Conservation (phyloP, 1,140 invertebrate genomes). For the Glossosoma conforme region DNA sequence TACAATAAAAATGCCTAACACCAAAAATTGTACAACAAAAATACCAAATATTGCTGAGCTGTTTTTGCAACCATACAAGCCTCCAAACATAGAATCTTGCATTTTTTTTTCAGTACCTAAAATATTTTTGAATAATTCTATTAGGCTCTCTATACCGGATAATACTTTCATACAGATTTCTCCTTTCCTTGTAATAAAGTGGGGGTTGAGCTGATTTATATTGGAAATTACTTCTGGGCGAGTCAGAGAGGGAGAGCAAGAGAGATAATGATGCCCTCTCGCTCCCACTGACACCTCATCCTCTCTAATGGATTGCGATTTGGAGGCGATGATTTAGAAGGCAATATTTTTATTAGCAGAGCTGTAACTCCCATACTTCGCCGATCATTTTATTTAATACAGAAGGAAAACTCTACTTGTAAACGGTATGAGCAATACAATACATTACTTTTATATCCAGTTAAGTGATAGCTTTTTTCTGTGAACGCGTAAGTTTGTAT, state of each 20-base stretch:
- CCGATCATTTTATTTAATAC: too few relatives aligned
- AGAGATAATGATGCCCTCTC: slow-evolving; percentile 27
- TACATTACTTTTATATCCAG: too few relatives aligned
- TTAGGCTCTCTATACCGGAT: slow-evolving; percentile 8
- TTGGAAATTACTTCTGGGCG: slow-evolving; percentile 29
- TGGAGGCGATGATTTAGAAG: slow-evolving; percentile 17
- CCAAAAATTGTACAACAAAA: too few relatives aligned
- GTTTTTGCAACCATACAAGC: too few relatives aligned
- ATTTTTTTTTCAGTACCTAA: too few relatives aligned
- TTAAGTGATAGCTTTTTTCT: background rate
- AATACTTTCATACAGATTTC: slow-evolving; percentile 30
- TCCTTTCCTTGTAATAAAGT: slow-evolving; percentile 31
- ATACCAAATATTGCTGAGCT: too few relatives aligned
- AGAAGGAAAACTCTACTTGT: background rate
- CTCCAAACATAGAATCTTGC: too few relatives aligned
- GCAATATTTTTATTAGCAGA: slow-evolving; percentile 18
- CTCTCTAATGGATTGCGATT: slow-evolving; percentile 19
- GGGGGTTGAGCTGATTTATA: slow-evolving; percentile 30
- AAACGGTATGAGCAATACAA: too few relatives aligned
- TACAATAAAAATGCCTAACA: too few relatives aligned
- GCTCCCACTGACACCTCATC: slow-evolving; percentile 19
- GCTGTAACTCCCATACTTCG: background rate
- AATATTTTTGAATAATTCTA: slow-evolving; percentile 3
- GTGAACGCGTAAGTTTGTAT: too few relatives aligned
- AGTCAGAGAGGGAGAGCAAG: slow-evolving; percentile 29